Evolutionary conservation across 2,797 vertebrate genomes (phyloP).

Genomic region (Epinephelus awoara): DNA sequence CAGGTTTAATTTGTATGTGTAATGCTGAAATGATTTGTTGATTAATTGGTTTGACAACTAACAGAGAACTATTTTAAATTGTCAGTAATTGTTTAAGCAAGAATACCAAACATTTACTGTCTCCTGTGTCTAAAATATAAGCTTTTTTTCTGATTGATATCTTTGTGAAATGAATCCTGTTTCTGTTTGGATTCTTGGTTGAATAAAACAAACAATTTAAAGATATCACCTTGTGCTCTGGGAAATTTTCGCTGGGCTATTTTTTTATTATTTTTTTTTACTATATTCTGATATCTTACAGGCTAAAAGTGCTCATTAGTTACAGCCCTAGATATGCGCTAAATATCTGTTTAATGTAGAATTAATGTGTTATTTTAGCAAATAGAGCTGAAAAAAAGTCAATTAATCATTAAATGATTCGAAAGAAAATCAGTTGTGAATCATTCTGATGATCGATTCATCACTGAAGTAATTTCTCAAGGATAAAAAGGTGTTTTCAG

Average conservation of each 20-base stretch:
- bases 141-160: neutral
- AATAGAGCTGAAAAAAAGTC: neutral
- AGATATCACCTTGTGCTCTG: too few species aligned
- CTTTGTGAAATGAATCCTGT: too few species aligned
- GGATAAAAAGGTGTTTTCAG: neutral
- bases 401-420: neutral
- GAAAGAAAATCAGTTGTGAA: too few species aligned
- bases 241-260: neutral
- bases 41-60: neutral
- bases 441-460: constrained; percentile 1
- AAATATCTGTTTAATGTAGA: neutral
- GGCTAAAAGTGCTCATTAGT: neutral
- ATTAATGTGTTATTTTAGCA: neutral
- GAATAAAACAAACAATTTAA: neutral
- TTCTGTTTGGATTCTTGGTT: too few species aligned
- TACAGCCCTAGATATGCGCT: too few species aligned
- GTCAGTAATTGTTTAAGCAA: neutral
- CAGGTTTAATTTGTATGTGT: neutral
- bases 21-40: neutral
- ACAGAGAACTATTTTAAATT: neutral
- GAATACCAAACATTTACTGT: neutral
- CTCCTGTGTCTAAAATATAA: neutral
- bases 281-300: neutral
- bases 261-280: neutral
- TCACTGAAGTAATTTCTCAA: neutral